phyloP scores from a whole-genome alignment of 2,113 vertebrate species.

The Bothrops jararaca region DNA sequence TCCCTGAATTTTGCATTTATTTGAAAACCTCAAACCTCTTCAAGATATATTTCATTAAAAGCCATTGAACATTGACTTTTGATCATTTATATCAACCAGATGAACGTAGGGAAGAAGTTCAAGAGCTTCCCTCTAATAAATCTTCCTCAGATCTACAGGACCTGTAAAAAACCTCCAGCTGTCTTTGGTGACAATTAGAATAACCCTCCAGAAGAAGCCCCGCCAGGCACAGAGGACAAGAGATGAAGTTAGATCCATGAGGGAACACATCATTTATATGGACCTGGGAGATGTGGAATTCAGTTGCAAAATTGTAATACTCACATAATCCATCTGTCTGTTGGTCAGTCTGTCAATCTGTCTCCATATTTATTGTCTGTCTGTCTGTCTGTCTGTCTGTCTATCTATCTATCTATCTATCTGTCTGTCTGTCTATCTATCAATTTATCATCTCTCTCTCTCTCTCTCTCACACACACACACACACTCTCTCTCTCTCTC shows the following conservation, averaged over 20 bases:
- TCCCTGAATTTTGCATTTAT: not conserved
- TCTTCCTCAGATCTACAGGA: not conserved
- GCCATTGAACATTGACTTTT: not conserved
- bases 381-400: too few species aligned
- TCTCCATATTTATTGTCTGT: too few species aligned
- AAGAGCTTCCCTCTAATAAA: not conserved
- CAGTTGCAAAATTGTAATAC: not conserved
- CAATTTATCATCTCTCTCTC: not conserved
- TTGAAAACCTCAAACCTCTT: not conserved
- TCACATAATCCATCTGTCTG: not conserved
- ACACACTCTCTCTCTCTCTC: too few species aligned
- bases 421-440: too few species aligned
- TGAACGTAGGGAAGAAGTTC: not conserved
- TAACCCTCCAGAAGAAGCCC: not conserved
- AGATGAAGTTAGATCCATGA: not conserved
- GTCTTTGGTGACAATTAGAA: not conserved
- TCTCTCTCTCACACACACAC: too few species aligned
- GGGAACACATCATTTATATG: not conserved
- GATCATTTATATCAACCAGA: not conserved
- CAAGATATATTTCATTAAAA: not conserved
- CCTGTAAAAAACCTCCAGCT: not conserved
- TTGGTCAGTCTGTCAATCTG: not conserved
- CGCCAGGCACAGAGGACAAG: too few species aligned
- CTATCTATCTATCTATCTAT: too few species aligned
- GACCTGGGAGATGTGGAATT: not conserved